Percentiles rank a stretch among this genome's conserved stretches.
Evolutionary conservation across 2,113 vertebrate species (phyloP).

Genomic region (Polypterus senegalus): DNA sequence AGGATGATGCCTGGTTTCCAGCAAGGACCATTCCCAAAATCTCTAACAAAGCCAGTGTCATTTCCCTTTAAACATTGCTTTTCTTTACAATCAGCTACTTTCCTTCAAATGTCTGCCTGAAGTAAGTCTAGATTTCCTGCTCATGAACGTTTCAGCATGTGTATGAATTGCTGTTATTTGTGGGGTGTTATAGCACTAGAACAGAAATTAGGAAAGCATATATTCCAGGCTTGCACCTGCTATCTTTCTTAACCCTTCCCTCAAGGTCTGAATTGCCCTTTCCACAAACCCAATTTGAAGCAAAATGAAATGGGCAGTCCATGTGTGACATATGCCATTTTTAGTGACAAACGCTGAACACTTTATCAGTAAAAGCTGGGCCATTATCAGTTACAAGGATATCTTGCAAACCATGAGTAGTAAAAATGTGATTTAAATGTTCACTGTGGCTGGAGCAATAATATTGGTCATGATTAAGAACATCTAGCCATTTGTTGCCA

Average conservation of each 20-base stretch:
- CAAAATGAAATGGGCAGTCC: background rate
- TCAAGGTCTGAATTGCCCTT: background rate
- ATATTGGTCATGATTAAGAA: too few species aligned
- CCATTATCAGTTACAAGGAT: too few species aligned
- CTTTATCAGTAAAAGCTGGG: background rate
- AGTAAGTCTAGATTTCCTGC: conserved; percentile 2
- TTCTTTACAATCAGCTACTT: background rate
- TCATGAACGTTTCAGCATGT: conserved; percentile 1
- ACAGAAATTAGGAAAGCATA: background rate
- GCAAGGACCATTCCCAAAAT: background rate
- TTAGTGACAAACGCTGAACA: background rate
- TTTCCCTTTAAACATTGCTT: background rate
- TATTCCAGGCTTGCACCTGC: background rate
- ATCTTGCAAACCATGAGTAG: too few species aligned
- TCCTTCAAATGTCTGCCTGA: background rate
- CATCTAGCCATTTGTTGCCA: background rate
- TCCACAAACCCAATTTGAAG: background rate
- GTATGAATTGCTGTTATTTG: background rate
- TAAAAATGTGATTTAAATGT: too few species aligned
- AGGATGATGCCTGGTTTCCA: background rate
- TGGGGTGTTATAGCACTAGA: background rate
- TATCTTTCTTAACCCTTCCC: background rate
- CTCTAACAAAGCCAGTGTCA: background rate
- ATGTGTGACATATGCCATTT: background rate
- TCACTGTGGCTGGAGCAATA: too few species aligned